Conservation (phyloP, 2,888 invertebrate species). For the Sericinus montela region DNA sequence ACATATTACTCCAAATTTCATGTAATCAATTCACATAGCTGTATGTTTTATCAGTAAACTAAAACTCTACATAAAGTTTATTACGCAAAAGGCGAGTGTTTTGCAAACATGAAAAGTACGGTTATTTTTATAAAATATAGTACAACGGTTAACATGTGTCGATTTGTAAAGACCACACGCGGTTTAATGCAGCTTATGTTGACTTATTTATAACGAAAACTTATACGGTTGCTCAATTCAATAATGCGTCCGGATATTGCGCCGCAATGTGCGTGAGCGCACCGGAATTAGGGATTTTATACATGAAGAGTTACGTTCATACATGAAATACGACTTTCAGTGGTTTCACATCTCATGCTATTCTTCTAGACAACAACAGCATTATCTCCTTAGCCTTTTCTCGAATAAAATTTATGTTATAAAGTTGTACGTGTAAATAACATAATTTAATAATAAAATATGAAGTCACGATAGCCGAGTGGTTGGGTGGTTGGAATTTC, state of each 20-base stretch:
- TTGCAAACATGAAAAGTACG: not conserved
- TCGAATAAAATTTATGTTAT: not conserved
- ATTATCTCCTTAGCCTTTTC: not conserved
- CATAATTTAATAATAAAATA: no score
- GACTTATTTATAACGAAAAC: constrained; percentile 21
- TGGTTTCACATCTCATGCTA: not conserved
- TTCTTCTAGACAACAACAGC: not conserved
- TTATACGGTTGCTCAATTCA: constrained; percentile 19
- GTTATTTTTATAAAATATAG: constrained; percentile 1
- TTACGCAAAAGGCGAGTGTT: not conserved
- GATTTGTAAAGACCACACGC: constrained; percentile 12
- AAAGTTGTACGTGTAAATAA: no score
- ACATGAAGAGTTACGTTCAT: not conserved
- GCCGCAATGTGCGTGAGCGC: constrained; percentile 12
- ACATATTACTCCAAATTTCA: no score
- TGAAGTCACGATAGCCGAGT: no score
- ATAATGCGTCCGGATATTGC: constrained; percentile 18
- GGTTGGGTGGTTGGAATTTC: no score
- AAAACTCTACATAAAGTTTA: not conserved
- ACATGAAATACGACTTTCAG: not conserved
- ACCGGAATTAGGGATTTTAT: not conserved
- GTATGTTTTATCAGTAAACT: no score
- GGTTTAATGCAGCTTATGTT: constrained; percentile 10
- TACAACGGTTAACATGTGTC: constrained; percentile 5
- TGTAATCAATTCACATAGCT: not conserved